These are phyloP conservation scores for Heliocidaris erythrogramma DNA, from an alignment of 35 echinoderm and acorn worm species.

Conservation along the genomic window DNA sequence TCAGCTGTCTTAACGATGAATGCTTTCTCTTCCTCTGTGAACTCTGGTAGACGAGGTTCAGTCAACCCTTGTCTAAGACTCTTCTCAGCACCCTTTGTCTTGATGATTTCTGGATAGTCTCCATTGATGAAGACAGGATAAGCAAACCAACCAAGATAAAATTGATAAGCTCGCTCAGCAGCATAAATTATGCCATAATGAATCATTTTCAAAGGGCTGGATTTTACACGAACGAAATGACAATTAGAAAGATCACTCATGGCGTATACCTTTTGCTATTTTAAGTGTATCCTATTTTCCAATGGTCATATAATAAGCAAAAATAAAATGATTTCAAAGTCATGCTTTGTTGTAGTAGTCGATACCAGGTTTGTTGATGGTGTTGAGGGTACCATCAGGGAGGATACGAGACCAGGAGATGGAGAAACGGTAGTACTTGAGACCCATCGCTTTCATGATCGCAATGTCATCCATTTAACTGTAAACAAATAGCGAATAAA, in stretches of 20 bases:
- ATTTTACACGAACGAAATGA: too few relatives aligned
- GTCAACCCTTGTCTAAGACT: conserved; percentile 49
- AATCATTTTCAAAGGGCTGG: too few relatives aligned
- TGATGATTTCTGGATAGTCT: conserved; percentile 92
- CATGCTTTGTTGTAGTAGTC: conserved; percentile 69
- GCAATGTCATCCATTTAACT: conserved; percentile 63
- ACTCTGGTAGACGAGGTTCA: conserved; percentile 80
- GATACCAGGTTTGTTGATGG: conserved; percentile 81
- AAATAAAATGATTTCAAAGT: too few relatives aligned
- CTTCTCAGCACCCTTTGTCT: conserved; percentile 62
- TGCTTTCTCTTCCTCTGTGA: conserved; percentile 68
- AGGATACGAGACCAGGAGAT: conserved; percentile 89
- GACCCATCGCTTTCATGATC: conserved; percentile 70
- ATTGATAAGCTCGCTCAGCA: conserved; percentile 69
- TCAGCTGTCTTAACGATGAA: conserved; percentile 58
- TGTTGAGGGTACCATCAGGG: conserved; percentile 66
- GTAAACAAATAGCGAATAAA: background rate
- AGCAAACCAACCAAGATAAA: conserved; percentile 85
- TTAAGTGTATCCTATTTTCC: too few relatives aligned
- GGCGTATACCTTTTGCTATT: too few relatives aligned
- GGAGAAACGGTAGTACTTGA: conserved; percentile 87
- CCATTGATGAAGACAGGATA: conserved; percentile 79
- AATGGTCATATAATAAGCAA: too few relatives aligned
- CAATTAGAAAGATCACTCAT: too few relatives aligned
- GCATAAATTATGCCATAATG: conserved; percentile 20